Conservation (phyloP, 2,797 vertebrate species). For the Gadopsis marmoratus region DNA sequence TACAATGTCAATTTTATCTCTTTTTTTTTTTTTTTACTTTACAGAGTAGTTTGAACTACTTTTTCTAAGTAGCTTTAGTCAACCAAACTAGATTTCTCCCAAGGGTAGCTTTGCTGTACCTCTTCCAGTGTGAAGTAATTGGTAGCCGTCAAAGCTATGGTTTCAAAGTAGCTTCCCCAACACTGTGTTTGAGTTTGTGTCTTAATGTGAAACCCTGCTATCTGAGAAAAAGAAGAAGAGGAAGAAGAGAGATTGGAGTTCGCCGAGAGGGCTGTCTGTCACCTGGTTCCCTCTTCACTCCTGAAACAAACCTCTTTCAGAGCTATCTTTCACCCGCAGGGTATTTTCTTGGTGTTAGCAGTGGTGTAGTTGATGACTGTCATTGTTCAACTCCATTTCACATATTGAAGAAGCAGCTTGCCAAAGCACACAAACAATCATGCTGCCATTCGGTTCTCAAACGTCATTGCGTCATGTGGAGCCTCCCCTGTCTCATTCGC, state of each 20-base stretch:
- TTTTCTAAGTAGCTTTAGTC: not conserved
- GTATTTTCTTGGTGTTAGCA: conserved; percentile 47
- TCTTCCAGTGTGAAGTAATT: conserved; percentile 29
- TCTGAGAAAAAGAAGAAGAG: conserved; percentile 19
- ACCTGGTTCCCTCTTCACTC: conserved; percentile 26
- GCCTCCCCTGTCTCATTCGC: conserved; percentile 19
- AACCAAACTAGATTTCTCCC: not conserved
- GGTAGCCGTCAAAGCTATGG: conserved; percentile 35
- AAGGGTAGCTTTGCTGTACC: not conserved
- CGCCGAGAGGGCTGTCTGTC: conserved; percentile 31
- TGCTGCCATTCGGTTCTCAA: conserved; percentile 27
- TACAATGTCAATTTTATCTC: no score
- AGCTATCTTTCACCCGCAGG: conserved; percentile 43
- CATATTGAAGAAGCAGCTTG: conserved; percentile 59
- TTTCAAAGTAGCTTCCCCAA: conserved; percentile 28
- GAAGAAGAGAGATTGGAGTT: conserved; percentile 25
- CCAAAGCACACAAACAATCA: conserved; percentile 55
- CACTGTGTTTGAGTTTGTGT: conserved; percentile 6
- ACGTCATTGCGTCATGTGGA: conserved; percentile 23
- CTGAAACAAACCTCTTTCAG: conserved; percentile 48
- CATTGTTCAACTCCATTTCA: conserved; percentile 70
- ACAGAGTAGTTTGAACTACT: not conserved
- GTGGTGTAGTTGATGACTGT: conserved; percentile 55
- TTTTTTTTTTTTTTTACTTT: not conserved
- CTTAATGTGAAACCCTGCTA: conserved; percentile 11